Percentiles rank a stretch among this genome's conserved stretches.
Conservation (phyloP, 2,113 vertebrate genomes). For the Alexandromys fortis region DNA sequence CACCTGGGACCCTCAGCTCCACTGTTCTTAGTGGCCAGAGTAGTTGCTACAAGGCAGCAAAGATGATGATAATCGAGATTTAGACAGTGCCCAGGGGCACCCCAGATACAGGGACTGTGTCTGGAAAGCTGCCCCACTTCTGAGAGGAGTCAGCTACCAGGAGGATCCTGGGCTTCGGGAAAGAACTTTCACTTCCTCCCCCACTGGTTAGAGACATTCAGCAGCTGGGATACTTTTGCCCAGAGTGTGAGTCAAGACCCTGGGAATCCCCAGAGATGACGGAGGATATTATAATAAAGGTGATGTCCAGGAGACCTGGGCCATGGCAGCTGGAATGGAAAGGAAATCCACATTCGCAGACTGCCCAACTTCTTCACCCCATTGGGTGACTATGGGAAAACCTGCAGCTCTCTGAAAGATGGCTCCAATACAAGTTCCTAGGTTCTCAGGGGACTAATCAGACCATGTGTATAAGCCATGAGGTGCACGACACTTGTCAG, state of each 20-base stretch:
- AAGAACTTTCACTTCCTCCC: not conserved
- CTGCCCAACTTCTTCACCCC: not conserved
- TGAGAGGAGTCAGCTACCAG: not conserved
- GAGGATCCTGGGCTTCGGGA: not conserved
- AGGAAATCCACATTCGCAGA: not conserved
- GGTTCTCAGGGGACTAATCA: not conserved
- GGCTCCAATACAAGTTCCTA: not conserved
- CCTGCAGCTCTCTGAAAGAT: conserved; percentile 12
- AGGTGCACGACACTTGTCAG: fast-evolving
- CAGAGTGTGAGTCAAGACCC: not conserved
- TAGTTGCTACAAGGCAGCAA: not conserved
- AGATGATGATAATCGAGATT: not conserved
- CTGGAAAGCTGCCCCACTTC: not conserved
- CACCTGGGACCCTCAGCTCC: not conserved
- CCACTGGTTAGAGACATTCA: not conserved
- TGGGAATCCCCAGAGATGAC: not conserved
- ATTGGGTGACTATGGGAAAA: not conserved
- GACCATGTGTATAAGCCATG: too few species aligned
- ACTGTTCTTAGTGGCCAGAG: not conserved
- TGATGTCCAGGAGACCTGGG: not conserved
- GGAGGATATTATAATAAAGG: not conserved
- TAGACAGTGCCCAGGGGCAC: not conserved
- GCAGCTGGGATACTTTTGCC: not conserved
- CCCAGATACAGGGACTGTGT: too few species aligned
- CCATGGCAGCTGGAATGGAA: not conserved